Percentiles rank a stretch among this genome's conserved stretches.
Conservation (phyloP, 1,140 invertebrate genomes). For the Drosophila littoralis region DNA sequence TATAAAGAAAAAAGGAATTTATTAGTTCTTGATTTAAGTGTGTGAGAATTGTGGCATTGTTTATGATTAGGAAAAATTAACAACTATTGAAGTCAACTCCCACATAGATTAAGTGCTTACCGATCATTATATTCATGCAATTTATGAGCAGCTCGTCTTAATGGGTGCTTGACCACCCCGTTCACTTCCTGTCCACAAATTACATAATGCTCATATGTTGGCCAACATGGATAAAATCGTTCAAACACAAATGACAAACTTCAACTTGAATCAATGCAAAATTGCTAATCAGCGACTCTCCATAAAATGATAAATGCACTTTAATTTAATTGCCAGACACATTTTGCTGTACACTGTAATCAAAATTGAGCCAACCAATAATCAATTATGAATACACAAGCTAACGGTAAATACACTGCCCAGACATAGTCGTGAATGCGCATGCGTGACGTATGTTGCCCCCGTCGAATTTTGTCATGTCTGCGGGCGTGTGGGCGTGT, state of each 20-base stretch:
- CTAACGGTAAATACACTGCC: conserved; percentile 47
- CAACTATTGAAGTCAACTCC: conserved; percentile 27
- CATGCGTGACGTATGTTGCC: conserved; percentile 55
- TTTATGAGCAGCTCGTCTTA: not conserved
- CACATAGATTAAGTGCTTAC: conserved; percentile 36
- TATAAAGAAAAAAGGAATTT: conserved; percentile 1
- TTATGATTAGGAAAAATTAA: not conserved
- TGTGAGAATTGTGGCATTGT: conserved; percentile 32
- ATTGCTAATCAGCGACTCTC: conserved; percentile 46
- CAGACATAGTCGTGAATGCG: conserved; percentile 23
- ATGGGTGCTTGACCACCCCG: conserved; percentile 32
- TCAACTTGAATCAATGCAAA: conserved; percentile 66
- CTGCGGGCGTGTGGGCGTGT: conserved; percentile 1
- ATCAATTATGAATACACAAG: conserved; percentile 51
- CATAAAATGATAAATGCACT: conserved; percentile 35
- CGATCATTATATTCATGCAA: conserved; percentile 1
- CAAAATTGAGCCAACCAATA: conserved; percentile 43
- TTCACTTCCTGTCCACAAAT: conserved; percentile 55
- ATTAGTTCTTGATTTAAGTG: conserved; percentile 13
- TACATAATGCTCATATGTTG: conserved; percentile 22
- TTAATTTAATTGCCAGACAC: conserved; percentile 57
- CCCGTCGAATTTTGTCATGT: conserved; percentile 48
- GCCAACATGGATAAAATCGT: conserved; percentile 23
- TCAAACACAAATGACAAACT: conserved; percentile 59
- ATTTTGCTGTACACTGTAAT: conserved; percentile 42